These are phyloP conservation scores for Plutella xylostella DNA, from an alignment of 2,888 invertebrate species.

Conservation along the genomic window DNA sequence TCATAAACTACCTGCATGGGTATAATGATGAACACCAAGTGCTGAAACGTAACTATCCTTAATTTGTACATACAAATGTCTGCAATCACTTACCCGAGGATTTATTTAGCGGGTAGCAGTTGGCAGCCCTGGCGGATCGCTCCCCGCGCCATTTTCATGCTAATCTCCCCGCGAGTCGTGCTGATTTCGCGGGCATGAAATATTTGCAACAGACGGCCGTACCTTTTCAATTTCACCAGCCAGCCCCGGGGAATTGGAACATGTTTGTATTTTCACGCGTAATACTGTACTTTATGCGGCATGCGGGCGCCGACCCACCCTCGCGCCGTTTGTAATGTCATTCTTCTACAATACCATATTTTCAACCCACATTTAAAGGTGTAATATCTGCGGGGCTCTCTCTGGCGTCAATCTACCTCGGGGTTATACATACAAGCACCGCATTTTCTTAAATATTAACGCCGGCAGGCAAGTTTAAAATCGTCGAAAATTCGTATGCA, in stretches of 20 bases:
- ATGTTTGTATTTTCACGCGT: slow-evolving; percentile 42
- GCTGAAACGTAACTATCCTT: too few relatives aligned
- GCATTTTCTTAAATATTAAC: background rate
- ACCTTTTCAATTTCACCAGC: slow-evolving; percentile 32
- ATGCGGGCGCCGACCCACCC: background rate
- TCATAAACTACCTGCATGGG: too few relatives aligned
- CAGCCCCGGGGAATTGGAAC: slow-evolving; percentile 34
- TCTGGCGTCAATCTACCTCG: background rate
- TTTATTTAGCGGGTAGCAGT: too few relatives aligned
- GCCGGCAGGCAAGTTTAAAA: slow-evolving; percentile 23
- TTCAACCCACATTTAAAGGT: too few relatives aligned
- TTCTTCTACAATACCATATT: background rate
- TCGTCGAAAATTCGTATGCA: slow-evolving; percentile 34
- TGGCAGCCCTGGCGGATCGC: too few relatives aligned
- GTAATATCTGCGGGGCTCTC: too few relatives aligned
- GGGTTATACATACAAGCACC: background rate
- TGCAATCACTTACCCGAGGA: too few relatives aligned
- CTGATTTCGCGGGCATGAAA: slow-evolving; percentile 52
- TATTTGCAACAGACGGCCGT: slow-evolving; percentile 40
- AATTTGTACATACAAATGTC: too few relatives aligned
- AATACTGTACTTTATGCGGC: slow-evolving; percentile 19
- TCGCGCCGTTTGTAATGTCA: background rate
- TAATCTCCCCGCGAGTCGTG: slow-evolving; percentile 42
- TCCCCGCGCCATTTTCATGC: slow-evolving; percentile 51
- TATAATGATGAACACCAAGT: too few relatives aligned